Evolutionary conservation across 2,888 invertebrate genomes (phyloP).

Genomic region (Sycophila texana): DNA sequence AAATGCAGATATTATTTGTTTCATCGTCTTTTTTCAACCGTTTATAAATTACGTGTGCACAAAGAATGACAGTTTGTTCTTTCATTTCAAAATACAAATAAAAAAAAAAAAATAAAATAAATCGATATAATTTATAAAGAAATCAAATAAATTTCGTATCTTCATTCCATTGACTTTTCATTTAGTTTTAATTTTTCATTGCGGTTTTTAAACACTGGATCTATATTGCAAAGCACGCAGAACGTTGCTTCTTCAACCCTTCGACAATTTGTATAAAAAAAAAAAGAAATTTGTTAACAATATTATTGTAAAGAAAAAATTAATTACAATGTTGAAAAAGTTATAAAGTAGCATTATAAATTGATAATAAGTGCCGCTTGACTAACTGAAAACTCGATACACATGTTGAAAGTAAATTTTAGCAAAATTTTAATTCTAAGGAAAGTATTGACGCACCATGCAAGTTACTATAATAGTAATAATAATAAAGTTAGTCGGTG

Average conservation of each 20-base stretch:
- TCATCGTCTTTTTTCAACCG: conserved; percentile 12
- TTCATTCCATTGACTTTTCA: conserved; percentile 1
- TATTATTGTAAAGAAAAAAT: conserved; percentile 28
- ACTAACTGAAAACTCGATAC: conserved; percentile 35
- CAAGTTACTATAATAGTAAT: conserved; percentile 41
- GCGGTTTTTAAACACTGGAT: conserved; percentile 25
- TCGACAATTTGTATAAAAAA: conserved; percentile 23
- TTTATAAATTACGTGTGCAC: conserved; percentile 14
- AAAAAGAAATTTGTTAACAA: conserved; percentile 19
- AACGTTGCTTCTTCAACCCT: conserved; percentile 25
- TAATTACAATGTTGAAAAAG: conserved; percentile 18
- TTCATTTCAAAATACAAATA: too few species aligned
- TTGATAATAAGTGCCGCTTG: conserved; percentile 25
- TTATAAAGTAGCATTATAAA: conserved; percentile 20
- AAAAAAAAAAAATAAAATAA: not conserved
- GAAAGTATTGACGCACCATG: conserved; percentile 39
- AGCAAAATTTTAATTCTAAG: conserved; percentile 32
- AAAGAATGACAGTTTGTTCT: not conserved
- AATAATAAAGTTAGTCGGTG: conserved; percentile 46
- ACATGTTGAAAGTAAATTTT: conserved; percentile 13
- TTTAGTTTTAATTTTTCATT: not conserved
- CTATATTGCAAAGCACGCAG: conserved; percentile 37
- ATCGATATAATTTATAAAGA: not conserved
- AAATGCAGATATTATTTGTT: conserved; percentile 36
- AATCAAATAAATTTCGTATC: conserved; percentile 27